Base-by-base conservation (phyloP, 2,888 invertebrate genomes). In the Tigriopus californicus region DNA sequence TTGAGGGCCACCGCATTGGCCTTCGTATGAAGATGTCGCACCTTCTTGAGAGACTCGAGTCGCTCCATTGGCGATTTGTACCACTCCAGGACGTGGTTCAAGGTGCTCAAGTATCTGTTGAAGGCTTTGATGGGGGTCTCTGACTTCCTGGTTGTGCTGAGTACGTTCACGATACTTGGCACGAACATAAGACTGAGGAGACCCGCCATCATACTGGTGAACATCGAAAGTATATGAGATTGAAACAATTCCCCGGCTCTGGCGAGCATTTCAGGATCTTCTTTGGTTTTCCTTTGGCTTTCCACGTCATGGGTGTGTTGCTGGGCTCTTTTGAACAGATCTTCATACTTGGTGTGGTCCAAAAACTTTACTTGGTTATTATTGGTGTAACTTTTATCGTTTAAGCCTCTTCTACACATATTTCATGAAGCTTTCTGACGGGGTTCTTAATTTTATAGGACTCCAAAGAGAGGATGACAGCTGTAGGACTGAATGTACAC, bases 61-160 rank as follows among this genome's bases (percentile, higher is more conserved):
- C 71, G 68, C 73, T 73, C 77, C 1, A 75, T 68, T 65, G 77
- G 73, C 6, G 71, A 70, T 40, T 68, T 70, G 64, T 73, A 75
- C 79, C 78, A 79, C 11, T 70, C 69, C 13, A 68, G 67, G 0
- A 77, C 66, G 56, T 75, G 71, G 0, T 65, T 60, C 1, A 68
- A 65, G 1, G 78, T 77, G 11, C 71, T 69, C 11, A 76, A 59
- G 63, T 77, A 78, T 46, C 75, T 64, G 13, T 63, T 64, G 63
- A 74, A 72, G 1, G 75, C 69, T n/a, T 71, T 70, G 53, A 66
- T 67, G 1, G 75, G 73, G 1, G 73, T 74, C 58, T 72, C 68
- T 0, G 77, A 75, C 42, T 71, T 70, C 1, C 68, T 68, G 1
- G 76, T 77, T 24, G 71, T 68, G 5, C 76, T 72, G 10, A 78